Conservation (phyloP, 2,888 invertebrate genomes). For the Caenorhabditis afra region DNA sequence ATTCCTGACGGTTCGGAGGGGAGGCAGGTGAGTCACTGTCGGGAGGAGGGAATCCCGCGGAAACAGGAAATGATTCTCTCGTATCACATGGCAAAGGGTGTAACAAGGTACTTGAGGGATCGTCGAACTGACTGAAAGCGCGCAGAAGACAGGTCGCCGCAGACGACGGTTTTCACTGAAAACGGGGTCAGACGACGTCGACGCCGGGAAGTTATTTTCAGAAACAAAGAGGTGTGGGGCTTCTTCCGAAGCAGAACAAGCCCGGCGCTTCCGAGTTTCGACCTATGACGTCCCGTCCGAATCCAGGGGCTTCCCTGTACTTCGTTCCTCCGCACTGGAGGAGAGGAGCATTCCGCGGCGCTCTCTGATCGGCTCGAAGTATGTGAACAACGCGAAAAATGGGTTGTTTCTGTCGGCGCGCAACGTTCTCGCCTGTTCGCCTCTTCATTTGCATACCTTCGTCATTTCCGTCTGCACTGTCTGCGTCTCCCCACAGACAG, state of each 20-base stretch:
- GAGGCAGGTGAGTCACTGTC: constrained; percentile 24
- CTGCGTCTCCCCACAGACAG: constrained; percentile 26
- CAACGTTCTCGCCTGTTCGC: constrained; percentile 32
- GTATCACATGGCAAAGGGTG: constrained; percentile 44
- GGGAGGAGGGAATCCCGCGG: constrained; percentile 24
- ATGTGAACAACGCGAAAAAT: constrained; percentile 53
- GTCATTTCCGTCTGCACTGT: constrained; percentile 49
- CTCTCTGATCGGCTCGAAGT: constrained; percentile 41
- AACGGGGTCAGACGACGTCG: not conserved
- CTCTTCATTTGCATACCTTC: constrained; percentile 47
- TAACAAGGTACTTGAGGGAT: constrained; percentile 13
- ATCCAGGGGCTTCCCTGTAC: constrained; percentile 4
- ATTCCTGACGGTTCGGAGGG: constrained; percentile 34
- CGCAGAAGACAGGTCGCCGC: constrained; percentile 3
- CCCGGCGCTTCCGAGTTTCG: not conserved
- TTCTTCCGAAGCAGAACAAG: not conserved
- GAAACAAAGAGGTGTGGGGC: not conserved
- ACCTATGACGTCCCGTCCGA: constrained; percentile 29
- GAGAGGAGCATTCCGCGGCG: constrained; percentile 11
- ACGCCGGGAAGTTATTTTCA: not conserved
- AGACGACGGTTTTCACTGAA: constrained; percentile 1
- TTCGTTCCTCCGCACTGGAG: not conserved
- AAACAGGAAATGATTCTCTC: constrained; percentile 55
- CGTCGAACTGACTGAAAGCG: constrained; percentile 20
- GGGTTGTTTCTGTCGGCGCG: constrained; percentile 1